phyloP scores from a whole-genome alignment of 2,888 invertebrate genomes.

The Euproctis similis region DNA sequence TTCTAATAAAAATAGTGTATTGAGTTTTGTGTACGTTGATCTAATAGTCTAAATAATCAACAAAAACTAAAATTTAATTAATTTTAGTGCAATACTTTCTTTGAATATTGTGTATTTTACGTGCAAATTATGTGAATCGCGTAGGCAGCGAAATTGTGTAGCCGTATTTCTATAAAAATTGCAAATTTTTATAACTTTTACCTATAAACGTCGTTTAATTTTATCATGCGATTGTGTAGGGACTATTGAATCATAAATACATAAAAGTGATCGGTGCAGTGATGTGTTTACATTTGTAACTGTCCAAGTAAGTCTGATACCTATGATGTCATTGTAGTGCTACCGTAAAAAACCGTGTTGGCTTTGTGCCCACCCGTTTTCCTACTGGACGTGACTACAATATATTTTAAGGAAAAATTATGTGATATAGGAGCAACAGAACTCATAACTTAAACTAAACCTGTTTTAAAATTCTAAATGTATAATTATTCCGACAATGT shows the following conservation, averaged over 20 bases:
- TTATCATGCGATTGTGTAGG: conserved; percentile 22
- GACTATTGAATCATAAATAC: conserved; percentile 32
- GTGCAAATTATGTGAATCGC: conserved; percentile 44
- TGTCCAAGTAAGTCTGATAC: conserved; percentile 58
- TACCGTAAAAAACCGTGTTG: conserved; percentile 69
- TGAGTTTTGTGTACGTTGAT: no score
- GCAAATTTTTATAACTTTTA: conserved; percentile 33
- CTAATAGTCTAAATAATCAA: no score
- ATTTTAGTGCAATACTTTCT: no score
- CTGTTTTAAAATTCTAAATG: conserved; percentile 45
- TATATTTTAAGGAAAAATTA: conserved; percentile 50
- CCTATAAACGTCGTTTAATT: conserved; percentile 30
- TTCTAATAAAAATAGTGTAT: no score
- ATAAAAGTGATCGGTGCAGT: conserved; percentile 42
- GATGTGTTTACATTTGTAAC: conserved; percentile 73
- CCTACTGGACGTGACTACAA: conserved; percentile 56
- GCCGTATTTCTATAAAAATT: conserved; percentile 46
- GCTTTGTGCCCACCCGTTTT: conserved; percentile 74
- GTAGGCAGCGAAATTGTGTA: conserved; percentile 63
- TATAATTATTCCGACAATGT: conserved; percentile 34
- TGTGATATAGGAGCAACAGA: conserved; percentile 54
- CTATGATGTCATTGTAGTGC: conserved; percentile 71
- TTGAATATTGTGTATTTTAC: no score
- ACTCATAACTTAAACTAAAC: conserved; percentile 52
- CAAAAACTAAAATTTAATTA: no score